phyloP scores from a whole-genome alignment of 2,797 vertebrate species.

The Mus caroli region DNA sequence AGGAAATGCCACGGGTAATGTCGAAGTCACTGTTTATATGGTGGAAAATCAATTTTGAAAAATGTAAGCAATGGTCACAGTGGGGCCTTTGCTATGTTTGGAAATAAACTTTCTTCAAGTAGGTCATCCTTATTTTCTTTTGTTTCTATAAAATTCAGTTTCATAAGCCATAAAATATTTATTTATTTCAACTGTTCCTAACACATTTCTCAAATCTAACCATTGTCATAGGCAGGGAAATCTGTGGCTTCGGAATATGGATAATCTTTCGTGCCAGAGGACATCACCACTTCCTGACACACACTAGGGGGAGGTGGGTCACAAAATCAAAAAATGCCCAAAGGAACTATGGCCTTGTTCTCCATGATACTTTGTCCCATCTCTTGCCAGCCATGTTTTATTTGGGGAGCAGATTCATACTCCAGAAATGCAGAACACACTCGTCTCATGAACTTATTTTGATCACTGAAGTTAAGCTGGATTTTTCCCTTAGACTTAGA shows the following conservation, averaged over 20 bases:
- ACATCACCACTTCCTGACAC: constrained; percentile 48
- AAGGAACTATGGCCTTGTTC: constrained; percentile 74
- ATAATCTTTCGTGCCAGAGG: background rate
- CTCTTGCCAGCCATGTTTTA: constrained; percentile 73
- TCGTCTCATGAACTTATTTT: constrained; percentile 74
- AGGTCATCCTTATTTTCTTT: constrained; percentile 89
- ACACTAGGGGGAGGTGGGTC: constrained; percentile 44
- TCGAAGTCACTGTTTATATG: constrained; percentile 86
- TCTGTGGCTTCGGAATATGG: background rate
- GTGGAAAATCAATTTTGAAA: constrained; percentile 89
- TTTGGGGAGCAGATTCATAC: constrained; percentile 77
- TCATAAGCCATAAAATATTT: constrained; percentile 84
- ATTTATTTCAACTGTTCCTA: constrained; percentile 82
- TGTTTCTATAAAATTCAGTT: constrained; percentile 86
- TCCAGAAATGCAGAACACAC: constrained; percentile 58
- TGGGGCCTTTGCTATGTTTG: constrained; percentile 84
- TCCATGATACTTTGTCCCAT: constrained; percentile 74
- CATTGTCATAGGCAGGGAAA: constrained; percentile 64
- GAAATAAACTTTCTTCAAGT: constrained; percentile 88
- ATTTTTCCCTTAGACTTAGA: constrained; percentile 75
- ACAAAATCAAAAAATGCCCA: constrained; percentile 69
- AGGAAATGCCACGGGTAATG: constrained; percentile 82
- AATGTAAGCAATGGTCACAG: constrained; percentile 86
- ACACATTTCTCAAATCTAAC: constrained; percentile 84
- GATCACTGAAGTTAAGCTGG: constrained; percentile 70